A percentile compares a stretch with the other conserved stretches of the same genome.
Evolutionary conservation across 2,113 vertebrate genomes (phyloP).

Genomic region (Sylvilagus bachmani): DNA sequence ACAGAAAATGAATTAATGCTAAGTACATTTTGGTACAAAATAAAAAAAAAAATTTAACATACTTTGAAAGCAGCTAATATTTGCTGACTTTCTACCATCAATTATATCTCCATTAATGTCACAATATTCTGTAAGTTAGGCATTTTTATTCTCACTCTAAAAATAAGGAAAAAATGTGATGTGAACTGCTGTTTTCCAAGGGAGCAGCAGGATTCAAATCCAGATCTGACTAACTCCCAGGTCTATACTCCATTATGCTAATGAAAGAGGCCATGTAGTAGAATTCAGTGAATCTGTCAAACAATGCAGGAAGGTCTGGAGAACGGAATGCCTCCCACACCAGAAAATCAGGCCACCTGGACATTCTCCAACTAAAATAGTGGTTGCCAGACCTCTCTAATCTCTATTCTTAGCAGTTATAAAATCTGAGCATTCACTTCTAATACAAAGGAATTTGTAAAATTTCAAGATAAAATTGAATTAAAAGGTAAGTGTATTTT

Average conservation of each 20-base stretch:
- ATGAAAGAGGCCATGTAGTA: background rate
- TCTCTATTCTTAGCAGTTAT: background rate
- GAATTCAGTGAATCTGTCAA: background rate
- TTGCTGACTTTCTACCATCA: slow-evolving; percentile 11
- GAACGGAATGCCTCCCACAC: background rate
- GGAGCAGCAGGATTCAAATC: background rate
- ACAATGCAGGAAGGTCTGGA: background rate
- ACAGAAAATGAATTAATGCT: too few relatives aligned
- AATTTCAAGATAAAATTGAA: too few relatives aligned
- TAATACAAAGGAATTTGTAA: background rate
- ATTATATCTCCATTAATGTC: background rate
- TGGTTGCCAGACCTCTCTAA: background rate
- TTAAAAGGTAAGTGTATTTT: too few relatives aligned
- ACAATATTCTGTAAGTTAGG: background rate
- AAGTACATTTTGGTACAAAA: too few relatives aligned
- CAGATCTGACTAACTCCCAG: background rate
- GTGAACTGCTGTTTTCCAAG: background rate
- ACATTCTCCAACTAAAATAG: background rate
- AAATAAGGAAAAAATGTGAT: background rate
- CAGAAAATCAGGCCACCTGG: background rate
- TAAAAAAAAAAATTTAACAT: too few relatives aligned
- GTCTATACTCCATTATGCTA: background rate
- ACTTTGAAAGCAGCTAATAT: background rate
- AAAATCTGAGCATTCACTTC: background rate
- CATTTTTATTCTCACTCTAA: slow-evolving; percentile 25